These are phyloP conservation scores for Neelides folsomi DNA, from an alignment of 2,888 invertebrate genomes.

Conservation along the genomic window DNA sequence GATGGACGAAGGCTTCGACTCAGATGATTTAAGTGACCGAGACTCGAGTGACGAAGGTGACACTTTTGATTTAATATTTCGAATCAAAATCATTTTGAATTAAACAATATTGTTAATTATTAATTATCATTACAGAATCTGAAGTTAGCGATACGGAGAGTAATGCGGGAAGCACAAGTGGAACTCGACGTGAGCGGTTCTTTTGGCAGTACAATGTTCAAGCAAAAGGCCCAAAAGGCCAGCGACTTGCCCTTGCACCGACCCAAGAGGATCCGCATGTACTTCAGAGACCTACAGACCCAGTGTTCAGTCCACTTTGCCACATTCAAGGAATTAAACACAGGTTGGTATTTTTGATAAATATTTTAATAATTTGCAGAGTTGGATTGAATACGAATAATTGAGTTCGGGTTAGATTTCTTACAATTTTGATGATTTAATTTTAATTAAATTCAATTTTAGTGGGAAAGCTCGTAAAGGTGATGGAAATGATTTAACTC, in stretches of 20 bases:
- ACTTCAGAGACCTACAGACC: constrained; percentile 78
- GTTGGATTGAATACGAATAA: too few species aligned
- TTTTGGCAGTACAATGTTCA: constrained; percentile 99
- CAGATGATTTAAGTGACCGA: constrained; percentile 34
- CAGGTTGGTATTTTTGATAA: too few species aligned
- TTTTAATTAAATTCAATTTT: too few species aligned
- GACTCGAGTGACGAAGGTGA: constrained; percentile 33
- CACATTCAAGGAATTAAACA: constrained; percentile 79
- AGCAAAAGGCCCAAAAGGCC: constrained; percentile 93
- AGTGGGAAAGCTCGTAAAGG: constrained; percentile 88
- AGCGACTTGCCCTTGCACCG: constrained; percentile 67
- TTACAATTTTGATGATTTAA: too few species aligned
- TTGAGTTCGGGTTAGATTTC: too few species aligned
- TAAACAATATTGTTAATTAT: neutral
- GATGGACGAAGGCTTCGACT: constrained; percentile 50
- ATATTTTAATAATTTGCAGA: too few species aligned
- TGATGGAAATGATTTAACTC: constrained; percentile 92
- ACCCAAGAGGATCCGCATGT: constrained; percentile 84
- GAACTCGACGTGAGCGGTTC: constrained; percentile 50
- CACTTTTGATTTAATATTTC: neutral
- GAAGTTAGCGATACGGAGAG: constrained; percentile 33
- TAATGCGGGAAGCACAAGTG: constrained; percentile 30
- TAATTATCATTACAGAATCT: constrained; percentile 18
- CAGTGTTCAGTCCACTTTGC: constrained; percentile 87
- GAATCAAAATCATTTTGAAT: too few species aligned